Conservation (phyloP, 2,113 vertebrate genomes). For the Delphinus delphis region DNA sequence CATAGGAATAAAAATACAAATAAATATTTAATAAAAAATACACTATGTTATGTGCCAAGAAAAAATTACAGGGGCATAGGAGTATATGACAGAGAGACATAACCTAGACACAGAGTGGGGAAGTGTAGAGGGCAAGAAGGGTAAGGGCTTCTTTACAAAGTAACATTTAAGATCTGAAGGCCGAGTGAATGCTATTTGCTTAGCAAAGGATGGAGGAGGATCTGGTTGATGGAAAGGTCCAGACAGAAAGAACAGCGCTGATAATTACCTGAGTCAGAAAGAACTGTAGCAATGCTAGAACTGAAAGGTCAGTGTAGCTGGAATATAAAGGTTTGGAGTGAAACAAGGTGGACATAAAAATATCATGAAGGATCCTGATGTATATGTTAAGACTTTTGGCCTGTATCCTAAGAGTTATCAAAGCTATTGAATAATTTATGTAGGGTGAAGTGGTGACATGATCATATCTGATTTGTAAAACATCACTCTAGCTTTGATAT, state of each 20-base stretch:
- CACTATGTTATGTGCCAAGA: background rate
- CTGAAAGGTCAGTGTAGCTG: background rate
- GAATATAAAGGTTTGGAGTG: background rate
- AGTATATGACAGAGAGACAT: background rate
- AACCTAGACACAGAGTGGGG: background rate
- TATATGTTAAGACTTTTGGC: background rate
- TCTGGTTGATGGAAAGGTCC: background rate
- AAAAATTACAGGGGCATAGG: background rate
- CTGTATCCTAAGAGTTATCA: background rate
- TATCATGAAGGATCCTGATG: background rate
- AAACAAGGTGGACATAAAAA: background rate
- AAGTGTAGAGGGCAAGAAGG: background rate
- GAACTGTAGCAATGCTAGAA: background rate
- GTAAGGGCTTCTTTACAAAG: background rate
- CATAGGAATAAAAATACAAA: background rate
- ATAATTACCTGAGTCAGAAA: background rate
- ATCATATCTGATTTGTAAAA: background rate
- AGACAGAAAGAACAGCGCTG: background rate
- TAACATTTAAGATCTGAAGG: background rate
- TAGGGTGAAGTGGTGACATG: background rate
- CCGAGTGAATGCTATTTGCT: background rate
- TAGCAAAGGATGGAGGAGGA: background rate
- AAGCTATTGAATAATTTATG: background rate
- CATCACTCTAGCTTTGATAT: background rate
- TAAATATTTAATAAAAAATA: background rate